Percentiles rank a stretch among this genome's conserved stretches.
These are phyloP conservation scores for Hydriomena furcata DNA, from an alignment of 2,888 invertebrate species.

Conservation along the genomic window DNA sequence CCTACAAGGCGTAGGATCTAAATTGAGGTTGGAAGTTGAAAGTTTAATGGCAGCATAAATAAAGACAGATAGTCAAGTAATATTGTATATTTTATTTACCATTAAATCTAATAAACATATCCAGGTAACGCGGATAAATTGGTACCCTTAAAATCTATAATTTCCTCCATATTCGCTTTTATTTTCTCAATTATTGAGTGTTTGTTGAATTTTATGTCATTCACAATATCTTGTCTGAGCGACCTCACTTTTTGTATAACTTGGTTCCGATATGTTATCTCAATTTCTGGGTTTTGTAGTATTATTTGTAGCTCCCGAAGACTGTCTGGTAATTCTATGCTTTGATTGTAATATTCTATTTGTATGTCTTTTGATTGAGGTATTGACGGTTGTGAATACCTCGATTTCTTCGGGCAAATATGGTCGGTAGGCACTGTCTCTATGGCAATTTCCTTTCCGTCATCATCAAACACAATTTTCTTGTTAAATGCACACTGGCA, in stretches of 20 bases:
- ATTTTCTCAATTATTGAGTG: slow-evolving; percentile 54
- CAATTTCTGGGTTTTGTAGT: slow-evolving; percentile 50
- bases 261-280: slow-evolving; percentile 48
- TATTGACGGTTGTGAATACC: slow-evolving; percentile 14
- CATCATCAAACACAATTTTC: slow-evolving; percentile 70
- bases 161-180: slow-evolving; percentile 56
- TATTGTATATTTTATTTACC: slow-evolving; percentile 1
- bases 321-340: slow-evolving; percentile 52
- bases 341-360: slow-evolving; percentile 52
- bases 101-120: slow-evolving; percentile 43
- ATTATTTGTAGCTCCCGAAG: slow-evolving; percentile 50
- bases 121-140: slow-evolving; percentile 63
- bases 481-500: slow-evolving; percentile 60
- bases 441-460: slow-evolving; percentile 53
- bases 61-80: neutral
- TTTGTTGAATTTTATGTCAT: slow-evolving; percentile 60
- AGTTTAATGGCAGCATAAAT: no score
- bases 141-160: slow-evolving; percentile 65
- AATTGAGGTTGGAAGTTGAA: no score
- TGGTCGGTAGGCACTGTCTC: slow-evolving; percentile 48
- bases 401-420: slow-evolving; percentile 55
- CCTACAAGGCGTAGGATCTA: no score
- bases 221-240: slow-evolving; percentile 51
- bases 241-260: slow-evolving; percentile 59
- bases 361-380: slow-evolving; percentile 37